Evolutionary conservation across 2,888 invertebrate species (phyloP).

Genomic region (Ctena decussata): DNA sequence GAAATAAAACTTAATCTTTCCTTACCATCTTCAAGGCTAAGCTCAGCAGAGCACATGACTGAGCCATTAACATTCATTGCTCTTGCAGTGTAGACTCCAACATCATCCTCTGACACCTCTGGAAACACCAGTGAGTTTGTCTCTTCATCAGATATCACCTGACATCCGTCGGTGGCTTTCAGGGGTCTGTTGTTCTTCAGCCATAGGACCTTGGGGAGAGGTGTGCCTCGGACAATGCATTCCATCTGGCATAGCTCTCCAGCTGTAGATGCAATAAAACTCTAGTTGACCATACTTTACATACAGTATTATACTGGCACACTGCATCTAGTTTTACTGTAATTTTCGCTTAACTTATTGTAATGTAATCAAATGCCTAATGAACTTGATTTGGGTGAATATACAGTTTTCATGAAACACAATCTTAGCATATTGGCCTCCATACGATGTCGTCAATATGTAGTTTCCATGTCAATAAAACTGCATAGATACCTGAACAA

Average conservation of each 20-base stretch:
- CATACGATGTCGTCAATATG: no score
- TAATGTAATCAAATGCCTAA: no score
- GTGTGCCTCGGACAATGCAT: constrained; percentile 79
- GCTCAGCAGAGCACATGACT: constrained; percentile 92
- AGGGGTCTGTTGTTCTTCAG: constrained; percentile 78
- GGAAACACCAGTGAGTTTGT: constrained; percentile 92
- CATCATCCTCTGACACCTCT: constrained; percentile 96
- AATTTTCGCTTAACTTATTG: no score
- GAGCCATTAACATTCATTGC: constrained; percentile 88
- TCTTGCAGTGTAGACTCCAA: constrained; percentile 88
- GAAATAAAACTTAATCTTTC: no score
- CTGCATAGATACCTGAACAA: no score
- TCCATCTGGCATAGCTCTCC: constrained; percentile 73
- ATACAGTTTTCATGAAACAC: no score
- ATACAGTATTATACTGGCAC: no score
- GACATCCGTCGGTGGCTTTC: constrained; percentile 73
- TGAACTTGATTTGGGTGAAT: no score
- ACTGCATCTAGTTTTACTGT: no score
- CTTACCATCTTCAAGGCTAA: constrained; percentile 89
- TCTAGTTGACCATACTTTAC: no score
- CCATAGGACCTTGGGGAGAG: constrained; percentile 82
- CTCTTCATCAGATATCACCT: constrained; percentile 76
- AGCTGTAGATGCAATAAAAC: constrained; percentile 57
- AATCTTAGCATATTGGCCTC: no score
- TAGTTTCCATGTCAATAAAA: no score